Base-by-base conservation (phyloP, 2,888 invertebrate species). In the Nephrotoma guestfalica region DNA sequence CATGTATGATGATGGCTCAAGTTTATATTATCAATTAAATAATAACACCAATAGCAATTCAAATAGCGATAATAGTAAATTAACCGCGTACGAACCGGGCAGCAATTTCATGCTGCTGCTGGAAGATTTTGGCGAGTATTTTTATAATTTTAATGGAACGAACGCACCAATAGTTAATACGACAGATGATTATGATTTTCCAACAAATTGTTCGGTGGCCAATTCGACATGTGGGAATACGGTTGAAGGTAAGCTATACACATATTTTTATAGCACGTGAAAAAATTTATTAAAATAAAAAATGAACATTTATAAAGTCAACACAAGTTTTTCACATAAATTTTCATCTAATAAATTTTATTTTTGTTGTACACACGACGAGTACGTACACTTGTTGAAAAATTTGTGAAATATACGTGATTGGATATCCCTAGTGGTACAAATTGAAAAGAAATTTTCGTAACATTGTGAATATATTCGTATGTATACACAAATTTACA, bases 101-200 rank as follows among this genome's bases (percentile, higher is more conserved):
- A 92, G 91, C 88, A 90, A 91, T 71, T 94, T 94, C 89, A 93
- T 94, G 93, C 92, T 94, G 90, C 91, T 95, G 87, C 94, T 96
- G 85, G 95, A 96, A 89, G 96, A 96, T 90, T 94, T 96, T 90
- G 96, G 95, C 91, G 96, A 96, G 90, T 96, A 95, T 91, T 95
- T 96, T 90, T 94, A 94, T 89, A 94, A 91, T 89, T 91, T 90
- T 87, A 92, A 92, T 87, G 90, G 90, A n/a, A 91, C 86, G 1
- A 86, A 87, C 5, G 90, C 88, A 89, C 88, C 89, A 89, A 83
- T 57, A 45, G 83, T 6, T 47, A 83, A 30, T 57, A 83, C 47
- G 41, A 89, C 90, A 89, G 86, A 86, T 57, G 86, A 86, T 47
- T 90, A 86, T 57, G 91, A 91, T 47, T 90, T 89, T 89, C 90